Evolutionary conservation across 2,888 invertebrate genomes (phyloP), one percentile per base, ranked within the genome.

Genomic region (Luperina testacea): DNA sequence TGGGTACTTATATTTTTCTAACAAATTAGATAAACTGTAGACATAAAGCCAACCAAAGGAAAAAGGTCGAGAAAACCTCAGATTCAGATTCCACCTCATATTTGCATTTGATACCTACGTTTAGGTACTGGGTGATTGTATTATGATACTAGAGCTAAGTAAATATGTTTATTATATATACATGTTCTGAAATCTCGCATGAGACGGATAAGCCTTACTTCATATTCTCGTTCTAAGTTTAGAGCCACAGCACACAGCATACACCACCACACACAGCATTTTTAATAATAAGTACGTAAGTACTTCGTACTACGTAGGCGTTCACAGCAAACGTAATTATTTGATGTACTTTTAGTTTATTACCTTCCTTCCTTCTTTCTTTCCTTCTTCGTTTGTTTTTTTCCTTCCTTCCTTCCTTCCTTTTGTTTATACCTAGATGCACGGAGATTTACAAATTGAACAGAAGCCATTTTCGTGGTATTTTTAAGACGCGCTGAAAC

Each of bases 201-300:
- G 11, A 3, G 45, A 20, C 27, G 57, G 7, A 42, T 7, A 42
- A n/a, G 77, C 72, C 45, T 67, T 65, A 48, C 72, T 78, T 81
- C 67, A 80, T 27, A 78, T 82, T 79, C 78, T 42, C 57, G 73
- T 65, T 78, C 67, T 13, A 80, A 82, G 72, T 78, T 82, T 68
- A 69, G 42, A 79, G 72, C 70, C 61, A 32, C 78, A 82, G 68
- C 82, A 82, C 32, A 32, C 78, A 82, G 68, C 82, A 82, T 1
- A 32, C 32, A 1, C 32, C 32, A 32, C 32, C 32, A 32, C 32
- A 32, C 32, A 32, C 32, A 82, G 68, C 82, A 82, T 82, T 84
- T 84, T 87, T 84, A 87, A 87, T 87, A 81, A 86, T 72, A n/a
- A n/a, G n/a, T n/a, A 84, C 57, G 27, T 20, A 48, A 38, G 70